phyloP scores from a whole-genome alignment of 2,797 vertebrate species.

The Xenentodon cancila region DNA sequence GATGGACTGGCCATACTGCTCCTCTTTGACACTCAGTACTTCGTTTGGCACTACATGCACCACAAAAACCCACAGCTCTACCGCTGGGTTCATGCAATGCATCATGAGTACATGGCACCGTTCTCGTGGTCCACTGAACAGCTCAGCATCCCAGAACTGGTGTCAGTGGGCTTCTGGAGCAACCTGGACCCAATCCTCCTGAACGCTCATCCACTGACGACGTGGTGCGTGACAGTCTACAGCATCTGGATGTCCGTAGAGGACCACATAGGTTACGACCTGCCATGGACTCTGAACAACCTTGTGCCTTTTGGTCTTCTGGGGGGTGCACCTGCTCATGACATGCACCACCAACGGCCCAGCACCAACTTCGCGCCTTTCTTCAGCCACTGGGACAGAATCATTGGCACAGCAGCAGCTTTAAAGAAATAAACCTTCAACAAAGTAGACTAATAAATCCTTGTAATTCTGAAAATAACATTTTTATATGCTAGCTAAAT shows the following conservation, averaged over 20 bases:
- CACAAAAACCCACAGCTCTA: constrained; percentile 79
- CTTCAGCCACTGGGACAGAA: constrained; percentile 84
- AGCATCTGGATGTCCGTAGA: constrained; percentile 85
- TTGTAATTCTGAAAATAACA: constrained; percentile 15
- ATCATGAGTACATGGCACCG: constrained; percentile 78
- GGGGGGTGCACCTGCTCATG: constrained; percentile 80
- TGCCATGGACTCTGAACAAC: constrained; percentile 78
- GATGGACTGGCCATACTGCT: constrained; percentile 73
- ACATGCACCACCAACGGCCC: constrained; percentile 83
- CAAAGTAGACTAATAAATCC: neutral
- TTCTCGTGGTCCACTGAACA: constrained; percentile 82
- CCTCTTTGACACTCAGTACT: constrained; percentile 82
- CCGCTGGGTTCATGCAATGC: constrained; percentile 78
- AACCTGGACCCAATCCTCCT: constrained; percentile 78
- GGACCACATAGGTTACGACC: constrained; percentile 83
- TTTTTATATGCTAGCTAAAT: no score
- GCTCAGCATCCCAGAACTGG: constrained; percentile 80
- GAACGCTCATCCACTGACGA: constrained; percentile 76
- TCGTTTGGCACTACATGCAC: constrained; percentile 79
- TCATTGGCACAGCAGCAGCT: constrained; percentile 73
- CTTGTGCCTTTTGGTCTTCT: constrained; percentile 80
- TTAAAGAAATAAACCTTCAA: constrained; percentile 42
- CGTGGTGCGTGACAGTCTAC: constrained; percentile 76
- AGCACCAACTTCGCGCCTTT: constrained; percentile 82
- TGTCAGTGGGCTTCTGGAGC: constrained; percentile 82